Conservation (phyloP, 2,888 invertebrate genomes). For the Eupeodes luniger region DNA sequence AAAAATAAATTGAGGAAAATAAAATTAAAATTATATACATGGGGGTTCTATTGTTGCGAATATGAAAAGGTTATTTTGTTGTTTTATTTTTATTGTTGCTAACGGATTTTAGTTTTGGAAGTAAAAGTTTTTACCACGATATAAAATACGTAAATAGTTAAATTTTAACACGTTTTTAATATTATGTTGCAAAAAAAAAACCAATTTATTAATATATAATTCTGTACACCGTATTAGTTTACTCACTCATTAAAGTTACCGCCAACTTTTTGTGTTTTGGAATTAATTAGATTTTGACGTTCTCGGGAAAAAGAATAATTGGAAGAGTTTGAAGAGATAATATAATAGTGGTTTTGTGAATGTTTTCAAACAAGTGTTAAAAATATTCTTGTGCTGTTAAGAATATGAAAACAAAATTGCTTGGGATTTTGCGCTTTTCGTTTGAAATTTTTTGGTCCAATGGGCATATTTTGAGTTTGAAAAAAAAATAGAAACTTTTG, state of each 20-base stretch:
- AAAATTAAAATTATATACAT: neutral
- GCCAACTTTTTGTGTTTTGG: slow-evolving; percentile 9
- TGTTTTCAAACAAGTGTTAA: too few relatives aligned
- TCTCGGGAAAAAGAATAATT: neutral
- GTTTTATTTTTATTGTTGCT: neutral
- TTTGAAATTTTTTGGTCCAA: too few relatives aligned
- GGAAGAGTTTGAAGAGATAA: too few relatives aligned
- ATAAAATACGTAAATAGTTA: neutral
- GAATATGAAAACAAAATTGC: too few relatives aligned
- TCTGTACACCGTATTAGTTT: too few relatives aligned
- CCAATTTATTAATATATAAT: slow-evolving; percentile 37
- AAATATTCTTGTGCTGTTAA: too few relatives aligned
- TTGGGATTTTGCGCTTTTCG: too few relatives aligned
- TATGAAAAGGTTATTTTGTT: neutral
- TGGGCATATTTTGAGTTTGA: too few relatives aligned
- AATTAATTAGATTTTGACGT: slow-evolving; percentile 64
- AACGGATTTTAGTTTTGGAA: slow-evolving; percentile 7
- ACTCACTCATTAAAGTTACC: neutral
- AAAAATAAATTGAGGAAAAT: neutral
- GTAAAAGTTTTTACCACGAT: slow-evolving; percentile 12
- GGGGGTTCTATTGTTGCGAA: neutral
- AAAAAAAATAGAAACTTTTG: too few relatives aligned
- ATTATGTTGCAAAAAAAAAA: slow-evolving; percentile 41
- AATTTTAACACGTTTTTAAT: slow-evolving; percentile 50
- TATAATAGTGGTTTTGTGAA: too few relatives aligned